Conservation (phyloP, 2,797 vertebrate species). For the Artibeus lituratus region DNA sequence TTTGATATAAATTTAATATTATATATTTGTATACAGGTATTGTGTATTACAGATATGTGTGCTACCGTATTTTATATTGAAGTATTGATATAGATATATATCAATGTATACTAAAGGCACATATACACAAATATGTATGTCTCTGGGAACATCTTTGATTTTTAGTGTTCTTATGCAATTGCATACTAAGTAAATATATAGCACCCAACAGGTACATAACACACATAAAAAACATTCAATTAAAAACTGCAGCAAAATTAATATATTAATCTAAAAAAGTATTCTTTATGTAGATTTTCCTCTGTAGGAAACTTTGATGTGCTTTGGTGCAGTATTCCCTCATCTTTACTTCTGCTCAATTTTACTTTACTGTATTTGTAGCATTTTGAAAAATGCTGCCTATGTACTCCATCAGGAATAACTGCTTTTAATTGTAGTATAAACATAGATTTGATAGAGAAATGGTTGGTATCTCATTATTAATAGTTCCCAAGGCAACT, state of each 20-base stretch:
- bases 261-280: neutral
- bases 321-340: neutral
- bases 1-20: neutral
- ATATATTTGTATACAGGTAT: neutral
- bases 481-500: conserved; percentile 26
- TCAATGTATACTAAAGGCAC: neutral
- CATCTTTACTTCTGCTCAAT: neutral
- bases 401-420: neutral
- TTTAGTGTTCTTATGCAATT: neutral
- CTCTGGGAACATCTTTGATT: neutral
- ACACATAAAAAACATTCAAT: neutral
- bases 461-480: neutral
- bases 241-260: neutral
- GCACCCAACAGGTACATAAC: neutral
- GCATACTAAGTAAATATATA: neutral
- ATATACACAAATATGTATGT: neutral
- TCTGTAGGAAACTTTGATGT: neutral
- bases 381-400: neutral
- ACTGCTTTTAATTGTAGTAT: conserved; percentile 44
- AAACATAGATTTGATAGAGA: conserved; percentile 3
- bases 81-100: neutral
- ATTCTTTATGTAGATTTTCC: neutral
- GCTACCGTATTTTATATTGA: neutral
- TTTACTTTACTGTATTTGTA: neutral
- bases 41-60: neutral